Percentiles rank a stretch among this genome's conserved stretches.
These are phyloP conservation scores for Schizopygopsis malacanthus DNA, from an alignment of 2,797 vertebrate species.

Conservation along the genomic window DNA sequence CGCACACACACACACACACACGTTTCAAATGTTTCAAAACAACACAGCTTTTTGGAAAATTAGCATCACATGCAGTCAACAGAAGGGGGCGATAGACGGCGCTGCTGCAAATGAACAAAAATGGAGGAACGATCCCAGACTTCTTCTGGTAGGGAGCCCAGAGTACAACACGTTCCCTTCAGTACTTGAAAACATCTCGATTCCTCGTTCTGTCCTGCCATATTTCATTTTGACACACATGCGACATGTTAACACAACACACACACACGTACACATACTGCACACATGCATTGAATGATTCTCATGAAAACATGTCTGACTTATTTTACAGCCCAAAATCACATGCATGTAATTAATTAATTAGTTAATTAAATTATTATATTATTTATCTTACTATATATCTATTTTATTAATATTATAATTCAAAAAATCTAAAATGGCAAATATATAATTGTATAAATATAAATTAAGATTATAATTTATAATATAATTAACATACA, in stretches of 20 bases:
- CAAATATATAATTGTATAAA: background rate
- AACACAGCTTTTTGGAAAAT: background rate
- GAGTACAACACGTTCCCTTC: constrained; percentile 41
- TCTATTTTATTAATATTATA: background rate
- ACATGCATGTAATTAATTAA: background rate
- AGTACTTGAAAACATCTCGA: background rate
- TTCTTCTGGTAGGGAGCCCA: constrained; percentile 22
- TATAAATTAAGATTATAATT: background rate
- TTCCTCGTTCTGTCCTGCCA: constrained; percentile 1
- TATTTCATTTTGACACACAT: constrained; percentile 11
- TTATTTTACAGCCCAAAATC: background rate
- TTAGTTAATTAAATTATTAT: background rate
- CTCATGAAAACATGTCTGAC: background rate
- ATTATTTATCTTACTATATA: background rate
- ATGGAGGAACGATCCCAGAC: constrained; percentile 1
- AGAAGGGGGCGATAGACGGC: background rate
- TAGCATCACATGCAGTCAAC: background rate
- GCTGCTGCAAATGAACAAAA: background rate
- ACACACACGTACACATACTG: background rate
- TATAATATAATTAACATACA: background rate
- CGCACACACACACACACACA: constrained; percentile 1
- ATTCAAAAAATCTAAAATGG: background rate
- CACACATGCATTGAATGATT: background rate
- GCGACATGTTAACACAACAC: background rate
- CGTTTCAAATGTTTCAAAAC: background rate